phyloP scores from a whole-genome alignment of 2,888 invertebrate species.

The Tetragonula carbonaria region DNA sequence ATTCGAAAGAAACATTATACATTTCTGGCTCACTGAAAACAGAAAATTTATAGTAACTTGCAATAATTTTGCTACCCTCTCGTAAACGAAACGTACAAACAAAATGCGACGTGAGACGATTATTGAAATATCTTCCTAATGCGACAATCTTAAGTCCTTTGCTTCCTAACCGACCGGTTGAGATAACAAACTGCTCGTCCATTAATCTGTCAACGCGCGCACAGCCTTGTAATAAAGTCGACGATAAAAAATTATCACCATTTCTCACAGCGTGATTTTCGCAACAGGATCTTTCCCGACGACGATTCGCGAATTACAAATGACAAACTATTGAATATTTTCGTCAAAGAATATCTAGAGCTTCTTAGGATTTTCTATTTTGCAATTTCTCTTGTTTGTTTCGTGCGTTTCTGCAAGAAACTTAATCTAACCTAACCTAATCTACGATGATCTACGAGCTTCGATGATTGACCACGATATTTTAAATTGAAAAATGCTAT shows the following conservation, averaged over 20 bases:
- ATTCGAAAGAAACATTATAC: too few relatives aligned
- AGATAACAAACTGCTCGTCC: conserved; percentile 21
- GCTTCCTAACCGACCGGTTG: background rate
- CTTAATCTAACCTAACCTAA: background rate
- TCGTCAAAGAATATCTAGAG: conserved; percentile 10
- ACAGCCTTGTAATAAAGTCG: conserved; percentile 15
- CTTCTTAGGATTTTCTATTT: background rate
- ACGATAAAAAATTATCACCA: conserved; percentile 26
- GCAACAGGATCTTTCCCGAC: background rate
- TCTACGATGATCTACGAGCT: background rate
- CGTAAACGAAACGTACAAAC: background rate
- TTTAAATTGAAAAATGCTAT: background rate
- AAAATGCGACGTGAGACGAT: background rate
- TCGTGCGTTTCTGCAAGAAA: background rate
- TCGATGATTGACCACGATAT: background rate
- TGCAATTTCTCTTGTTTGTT: background rate
- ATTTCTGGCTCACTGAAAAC: background rate
- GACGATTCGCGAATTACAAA: too few relatives aligned
- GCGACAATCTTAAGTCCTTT: conserved; percentile 10
- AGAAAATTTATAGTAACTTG: background rate
- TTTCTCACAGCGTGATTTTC: conserved; percentile 20
- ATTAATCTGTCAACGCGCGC: conserved; percentile 44
- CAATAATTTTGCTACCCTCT: background rate
- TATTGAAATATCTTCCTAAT: conserved; percentile 27
- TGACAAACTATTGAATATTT: background rate